Conservation (phyloP, 2,797 vertebrate genomes). For the Intellagama lesueurii region DNA sequence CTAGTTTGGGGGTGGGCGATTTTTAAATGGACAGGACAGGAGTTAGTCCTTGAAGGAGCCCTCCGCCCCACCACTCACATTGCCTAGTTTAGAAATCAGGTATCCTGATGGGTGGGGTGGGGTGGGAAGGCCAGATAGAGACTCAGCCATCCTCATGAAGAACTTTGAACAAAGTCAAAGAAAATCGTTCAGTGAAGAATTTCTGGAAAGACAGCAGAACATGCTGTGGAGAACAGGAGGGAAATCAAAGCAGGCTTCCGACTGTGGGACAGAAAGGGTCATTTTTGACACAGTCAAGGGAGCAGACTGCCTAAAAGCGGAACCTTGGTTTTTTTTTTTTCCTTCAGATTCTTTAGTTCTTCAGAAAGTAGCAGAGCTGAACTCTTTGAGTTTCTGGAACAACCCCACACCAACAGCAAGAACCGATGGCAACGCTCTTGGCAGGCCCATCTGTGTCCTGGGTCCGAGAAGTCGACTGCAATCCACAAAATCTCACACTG, state of each 20-base stretch:
- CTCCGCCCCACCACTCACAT: no score
- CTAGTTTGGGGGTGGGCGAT: no score
- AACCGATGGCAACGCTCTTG: not conserved
- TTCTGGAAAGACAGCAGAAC: not conserved
- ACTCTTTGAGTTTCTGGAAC: not conserved
- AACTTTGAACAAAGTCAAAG: not conserved
- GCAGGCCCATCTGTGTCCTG: no score
- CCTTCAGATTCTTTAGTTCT: not conserved
- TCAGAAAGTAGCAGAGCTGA: not conserved
- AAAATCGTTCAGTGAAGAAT: not conserved
- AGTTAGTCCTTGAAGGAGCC: not conserved
- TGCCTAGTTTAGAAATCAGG: no score
- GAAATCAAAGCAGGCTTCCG: not conserved
- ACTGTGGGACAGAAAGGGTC: not conserved
- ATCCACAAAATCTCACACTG: no score
- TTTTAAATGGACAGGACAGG: not conserved
- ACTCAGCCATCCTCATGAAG: no score
- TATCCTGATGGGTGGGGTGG: no score
- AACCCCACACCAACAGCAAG: not conserved
- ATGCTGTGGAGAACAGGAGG: not conserved
- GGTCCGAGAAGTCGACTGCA: no score
- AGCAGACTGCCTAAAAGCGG: accelerated
- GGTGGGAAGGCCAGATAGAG: no score
- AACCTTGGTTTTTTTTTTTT: no score
- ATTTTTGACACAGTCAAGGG: accelerated